Conservation (phyloP, 1,140 invertebrate genomes). For the Tetramorium alpestre region DNA sequence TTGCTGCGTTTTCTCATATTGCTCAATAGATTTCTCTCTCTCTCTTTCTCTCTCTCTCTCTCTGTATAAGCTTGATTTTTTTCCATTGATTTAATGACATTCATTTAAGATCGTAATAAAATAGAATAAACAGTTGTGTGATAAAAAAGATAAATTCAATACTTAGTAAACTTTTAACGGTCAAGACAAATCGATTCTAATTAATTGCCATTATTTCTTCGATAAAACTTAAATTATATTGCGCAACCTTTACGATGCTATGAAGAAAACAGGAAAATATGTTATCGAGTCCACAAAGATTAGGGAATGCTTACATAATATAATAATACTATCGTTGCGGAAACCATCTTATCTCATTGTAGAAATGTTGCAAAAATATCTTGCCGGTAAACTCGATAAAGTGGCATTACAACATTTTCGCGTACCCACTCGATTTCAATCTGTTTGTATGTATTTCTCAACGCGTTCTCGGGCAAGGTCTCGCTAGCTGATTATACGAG, state of each 20-base stretch:
- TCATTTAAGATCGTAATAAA: not conserved
- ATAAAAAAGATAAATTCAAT: slow-evolving; percentile 10
- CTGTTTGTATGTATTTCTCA: not conserved
- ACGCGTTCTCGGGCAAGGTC: not conserved
- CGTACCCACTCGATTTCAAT: not conserved
- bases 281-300: not conserved
- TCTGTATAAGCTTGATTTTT: not conserved
- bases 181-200: not conserved
- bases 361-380: too few relatives aligned
- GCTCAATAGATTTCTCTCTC: too few relatives aligned
- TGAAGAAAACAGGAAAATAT: not conserved
- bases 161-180: not conserved
- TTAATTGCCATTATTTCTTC: not conserved
- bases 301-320: not conserved
- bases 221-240: not conserved
- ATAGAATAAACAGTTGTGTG: not conserved
- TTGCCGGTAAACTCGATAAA: not conserved
- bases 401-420: not conserved
- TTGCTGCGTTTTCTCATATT: not conserved
- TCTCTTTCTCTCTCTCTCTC: not conserved
- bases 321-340: not conserved
- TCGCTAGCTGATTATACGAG: slow-evolving; percentile 9
- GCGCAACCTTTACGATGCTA: not conserved
- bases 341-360: slow-evolving; percentile 1
- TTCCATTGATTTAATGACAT: not conserved